These are phyloP conservation scores for Periophthalmus magnuspinnatus DNA, from an alignment of 2,797 vertebrate genomes.

Conservation along the genomic window DNA sequence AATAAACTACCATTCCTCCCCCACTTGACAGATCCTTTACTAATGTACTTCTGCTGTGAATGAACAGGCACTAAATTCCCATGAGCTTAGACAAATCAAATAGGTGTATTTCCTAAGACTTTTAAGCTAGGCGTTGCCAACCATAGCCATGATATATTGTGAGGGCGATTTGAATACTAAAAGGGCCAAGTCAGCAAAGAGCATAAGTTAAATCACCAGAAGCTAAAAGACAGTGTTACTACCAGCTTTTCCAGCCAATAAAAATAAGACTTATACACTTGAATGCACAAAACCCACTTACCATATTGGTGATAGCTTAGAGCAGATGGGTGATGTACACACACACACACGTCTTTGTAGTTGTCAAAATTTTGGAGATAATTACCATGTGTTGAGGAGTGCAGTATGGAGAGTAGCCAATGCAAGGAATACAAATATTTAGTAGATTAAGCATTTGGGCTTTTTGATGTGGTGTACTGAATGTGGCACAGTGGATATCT, in stretches of 20 bases:
- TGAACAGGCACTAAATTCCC: conserved; percentile 12
- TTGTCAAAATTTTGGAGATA: background rate
- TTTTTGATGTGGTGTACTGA: background rate
- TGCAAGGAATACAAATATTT: background rate
- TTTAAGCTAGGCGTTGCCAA: conserved; percentile 1
- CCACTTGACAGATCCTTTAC: conserved; percentile 12
- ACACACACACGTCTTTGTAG: background rate
- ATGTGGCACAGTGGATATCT: background rate
- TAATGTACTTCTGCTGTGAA: conserved; percentile 16
- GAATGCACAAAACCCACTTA: conserved; percentile 11
- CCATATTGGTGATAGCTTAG: conserved; percentile 8
- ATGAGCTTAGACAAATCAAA: conserved; percentile 17
- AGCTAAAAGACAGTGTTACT: conserved; percentile 11
- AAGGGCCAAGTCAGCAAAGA: conserved; percentile 11
- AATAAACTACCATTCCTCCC: background rate
- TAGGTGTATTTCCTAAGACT: conserved; percentile 14
- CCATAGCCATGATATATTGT: conserved; percentile 12
- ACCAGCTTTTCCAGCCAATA: conserved; percentile 13
- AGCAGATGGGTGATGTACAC: conserved; percentile 6
- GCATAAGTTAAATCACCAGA: conserved; percentile 12
- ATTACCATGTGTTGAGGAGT: conserved; percentile 2
- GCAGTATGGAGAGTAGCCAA: conserved; percentile 20
- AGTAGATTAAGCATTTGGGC: background rate
- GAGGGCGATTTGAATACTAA: conserved; percentile 13
- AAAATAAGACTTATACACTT: conserved; percentile 12